Conservation (phyloP, 2,888 invertebrate species). For the Pardosa pseudoannulata region DNA sequence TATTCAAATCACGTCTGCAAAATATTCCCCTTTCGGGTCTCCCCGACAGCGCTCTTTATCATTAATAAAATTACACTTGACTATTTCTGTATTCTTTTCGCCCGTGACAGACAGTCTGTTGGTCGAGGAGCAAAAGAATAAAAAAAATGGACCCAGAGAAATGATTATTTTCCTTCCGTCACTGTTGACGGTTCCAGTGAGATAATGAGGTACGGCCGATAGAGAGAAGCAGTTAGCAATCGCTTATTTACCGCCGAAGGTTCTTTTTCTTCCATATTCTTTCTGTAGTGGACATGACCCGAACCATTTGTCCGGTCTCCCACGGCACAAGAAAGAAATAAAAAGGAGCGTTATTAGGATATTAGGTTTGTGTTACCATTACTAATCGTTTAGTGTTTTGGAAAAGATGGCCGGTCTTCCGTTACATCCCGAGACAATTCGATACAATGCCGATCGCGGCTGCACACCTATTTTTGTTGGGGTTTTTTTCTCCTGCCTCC, state of each 20-base stretch:
- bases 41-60: too few species aligned
- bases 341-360: constrained; percentile 62
- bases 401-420: constrained; percentile 62
- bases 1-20: too few species aligned
- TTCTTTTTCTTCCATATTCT: constrained; percentile 54
- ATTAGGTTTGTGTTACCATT: constrained; percentile 71
- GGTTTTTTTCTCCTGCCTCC: neutral
- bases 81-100: too few species aligned
- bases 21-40: too few species aligned
- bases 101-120: too few species aligned
- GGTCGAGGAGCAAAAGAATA: too few species aligned
- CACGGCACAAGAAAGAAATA: constrained; percentile 40
- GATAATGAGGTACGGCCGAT: constrained; percentile 12
- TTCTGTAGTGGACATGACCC: constrained; percentile 37
- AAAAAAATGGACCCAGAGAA: too few species aligned
- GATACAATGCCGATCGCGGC: constrained; percentile 32
- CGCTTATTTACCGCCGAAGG: constrained; percentile 57
- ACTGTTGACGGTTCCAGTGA: constrained; percentile 17
- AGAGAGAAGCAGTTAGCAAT: constrained; percentile 56
- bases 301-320: constrained; percentile 60
- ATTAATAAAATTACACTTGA: too few species aligned
- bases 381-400: constrained; percentile 66
- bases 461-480: too few species aligned
- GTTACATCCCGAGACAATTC: constrained; percentile 63
- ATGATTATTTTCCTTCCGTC: constrained; percentile 12